phyloP scores from a whole-genome alignment of 2,888 invertebrate species.

The Nomada fucata region DNA sequence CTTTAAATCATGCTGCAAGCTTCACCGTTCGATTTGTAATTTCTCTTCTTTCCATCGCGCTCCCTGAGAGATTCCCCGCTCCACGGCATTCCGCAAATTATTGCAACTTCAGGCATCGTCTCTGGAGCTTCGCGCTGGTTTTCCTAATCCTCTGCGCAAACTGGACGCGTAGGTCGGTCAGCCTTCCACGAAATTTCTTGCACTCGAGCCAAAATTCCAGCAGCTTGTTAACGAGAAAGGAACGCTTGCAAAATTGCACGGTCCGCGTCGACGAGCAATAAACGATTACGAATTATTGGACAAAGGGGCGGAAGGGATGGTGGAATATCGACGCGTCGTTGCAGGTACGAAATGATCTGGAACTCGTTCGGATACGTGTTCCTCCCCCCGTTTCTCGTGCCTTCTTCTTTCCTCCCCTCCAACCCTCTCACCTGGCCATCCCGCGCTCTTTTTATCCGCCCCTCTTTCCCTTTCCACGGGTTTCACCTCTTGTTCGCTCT shows the following conservation, averaged over 20 bases:
- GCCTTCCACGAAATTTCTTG: conserved; percentile 5
- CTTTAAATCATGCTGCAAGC: conserved; percentile 6
- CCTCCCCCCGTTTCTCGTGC: conserved; percentile 25
- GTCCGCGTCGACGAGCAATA: conserved; percentile 2
- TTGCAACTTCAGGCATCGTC: conserved; percentile 52
- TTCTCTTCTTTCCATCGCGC: conserved; percentile 36
- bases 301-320: not conserved
- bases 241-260: not conserved
- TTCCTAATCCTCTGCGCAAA: conserved; percentile 10
- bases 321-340: conserved; percentile 22
- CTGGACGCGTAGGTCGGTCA: too few species aligned
- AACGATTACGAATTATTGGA: conserved; percentile 26
- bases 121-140: conserved; percentile 27
- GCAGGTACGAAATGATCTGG: conserved; percentile 54
- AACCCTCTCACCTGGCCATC: conserved; percentile 25
- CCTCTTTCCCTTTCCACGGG: conserved; percentile 22
- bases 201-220: conserved; percentile 27
- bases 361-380: conserved; percentile 49
- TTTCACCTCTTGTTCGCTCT: conserved; percentile 46
- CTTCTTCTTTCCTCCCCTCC: conserved; percentile 49
- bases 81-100: conserved; percentile 48
- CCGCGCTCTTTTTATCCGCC: conserved; percentile 15
- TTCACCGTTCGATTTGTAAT: conserved; percentile 48
- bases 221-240: not conserved
- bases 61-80: conserved; percentile 36